phyloP scores from a whole-genome alignment of 1,140 invertebrate species.

The Drosophila micromelanica region DNA sequence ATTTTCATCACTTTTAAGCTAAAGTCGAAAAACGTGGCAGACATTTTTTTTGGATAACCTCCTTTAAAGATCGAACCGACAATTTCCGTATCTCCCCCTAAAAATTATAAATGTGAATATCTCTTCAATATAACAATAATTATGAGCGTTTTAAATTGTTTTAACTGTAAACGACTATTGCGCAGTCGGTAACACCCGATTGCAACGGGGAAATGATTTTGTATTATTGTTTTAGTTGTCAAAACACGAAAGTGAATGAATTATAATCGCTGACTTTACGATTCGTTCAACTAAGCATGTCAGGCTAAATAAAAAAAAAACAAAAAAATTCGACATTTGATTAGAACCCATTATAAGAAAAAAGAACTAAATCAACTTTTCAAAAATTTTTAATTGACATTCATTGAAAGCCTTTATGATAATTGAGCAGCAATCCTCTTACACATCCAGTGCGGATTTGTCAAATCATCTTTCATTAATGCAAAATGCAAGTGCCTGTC shows the following conservation, averaged over 20 bases:
- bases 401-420: conserved; percentile 10
- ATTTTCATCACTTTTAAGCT: no score
- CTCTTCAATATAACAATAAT: no score
- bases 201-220: conserved; percentile 4
- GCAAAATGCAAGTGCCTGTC: not conserved
- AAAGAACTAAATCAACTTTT: no score
- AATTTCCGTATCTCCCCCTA: no score
- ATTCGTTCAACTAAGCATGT: conserved; percentile 11
- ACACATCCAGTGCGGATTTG: conserved; percentile 14
- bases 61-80: no score
- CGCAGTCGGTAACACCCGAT: no score
- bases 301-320: conserved; percentile 10
- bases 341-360: conserved; percentile 2
- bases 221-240: not conserved
- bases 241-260: not conserved
- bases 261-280: not conserved
- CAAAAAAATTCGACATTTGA: conserved; percentile 11
- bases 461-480: conserved; percentile 27
- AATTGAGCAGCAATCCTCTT: conserved; percentile 21
- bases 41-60: no score
- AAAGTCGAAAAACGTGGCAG: no score
- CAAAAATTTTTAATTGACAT: not conserved
- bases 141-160: no score
- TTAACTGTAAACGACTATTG: no score
- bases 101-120: no score